Percentiles rank a stretch among this genome's conserved stretches.
Conservation (phyloP, 2,888 invertebrate genomes). For the Tromatobia lineatoria region DNA sequence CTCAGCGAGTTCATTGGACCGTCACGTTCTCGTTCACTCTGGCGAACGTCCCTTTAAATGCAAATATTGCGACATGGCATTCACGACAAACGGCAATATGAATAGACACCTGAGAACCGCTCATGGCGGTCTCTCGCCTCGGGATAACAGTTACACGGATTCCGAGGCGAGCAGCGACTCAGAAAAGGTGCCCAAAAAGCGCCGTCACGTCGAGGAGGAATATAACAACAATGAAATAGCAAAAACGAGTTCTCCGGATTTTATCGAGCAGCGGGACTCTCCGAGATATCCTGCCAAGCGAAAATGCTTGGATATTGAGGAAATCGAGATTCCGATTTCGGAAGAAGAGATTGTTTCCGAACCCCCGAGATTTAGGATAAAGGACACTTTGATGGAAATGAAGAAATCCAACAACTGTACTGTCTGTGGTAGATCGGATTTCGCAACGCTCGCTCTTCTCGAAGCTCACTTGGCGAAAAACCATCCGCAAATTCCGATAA, state of each 20-base stretch:
- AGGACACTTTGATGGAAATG: slow-evolving; percentile 62
- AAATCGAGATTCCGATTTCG: slow-evolving; percentile 64
- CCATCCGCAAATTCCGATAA: slow-evolving; percentile 89
- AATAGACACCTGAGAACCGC: slow-evolving; percentile 92
- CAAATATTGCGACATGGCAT: slow-evolving; percentile 92
- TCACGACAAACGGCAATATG: slow-evolving; percentile 95
- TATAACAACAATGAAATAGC: slow-evolving; percentile 89
- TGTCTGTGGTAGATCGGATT: slow-evolving; percentile 89
- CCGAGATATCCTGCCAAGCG: slow-evolving; percentile 70
- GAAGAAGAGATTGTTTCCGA: slow-evolving; percentile 80
- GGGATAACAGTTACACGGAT: slow-evolving; percentile 79
- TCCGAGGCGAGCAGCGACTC: slow-evolving; percentile 81
- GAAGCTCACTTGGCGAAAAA: slow-evolving; percentile 89
- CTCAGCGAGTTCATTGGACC: slow-evolving; percentile 92
- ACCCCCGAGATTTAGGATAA: slow-evolving; percentile 81
- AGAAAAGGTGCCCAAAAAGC: slow-evolving; percentile 72
- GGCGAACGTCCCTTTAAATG: slow-evolving; percentile 94
- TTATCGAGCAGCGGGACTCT: slow-evolving; percentile 63
- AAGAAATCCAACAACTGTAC: slow-evolving; percentile 86
- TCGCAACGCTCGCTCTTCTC: slow-evolving; percentile 87
- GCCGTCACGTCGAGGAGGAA: slow-evolving; percentile 76
- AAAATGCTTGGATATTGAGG: slow-evolving; percentile 74
- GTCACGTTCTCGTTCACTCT: slow-evolving; percentile 93
- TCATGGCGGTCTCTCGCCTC: slow-evolving; percentile 76
- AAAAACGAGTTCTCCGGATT: slow-evolving; percentile 77